Percentiles rank a stretch among this genome's conserved stretches.
phyloP scores from a whole-genome alignment of 2,888 invertebrate species.

The Drosophila picticornis region DNA sequence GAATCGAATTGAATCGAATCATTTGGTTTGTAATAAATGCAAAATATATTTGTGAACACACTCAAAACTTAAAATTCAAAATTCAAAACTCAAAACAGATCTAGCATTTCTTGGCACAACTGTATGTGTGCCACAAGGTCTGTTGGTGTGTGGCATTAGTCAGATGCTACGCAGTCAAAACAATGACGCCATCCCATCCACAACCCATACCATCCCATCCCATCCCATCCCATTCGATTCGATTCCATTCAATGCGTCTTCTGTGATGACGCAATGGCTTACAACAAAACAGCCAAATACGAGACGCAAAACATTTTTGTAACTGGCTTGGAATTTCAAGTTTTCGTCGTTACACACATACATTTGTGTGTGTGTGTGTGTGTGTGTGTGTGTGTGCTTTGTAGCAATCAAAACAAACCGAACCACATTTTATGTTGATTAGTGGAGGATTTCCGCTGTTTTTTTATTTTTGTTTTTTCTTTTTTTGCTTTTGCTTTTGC shows the following conservation, averaged over 20 bases:
- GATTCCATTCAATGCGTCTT: conserved; percentile 8
- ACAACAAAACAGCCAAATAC: conserved; percentile 16
- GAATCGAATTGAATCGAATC: not conserved
- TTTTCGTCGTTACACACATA: not conserved
- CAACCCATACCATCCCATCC: not conserved
- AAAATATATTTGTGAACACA: conserved; percentile 1
- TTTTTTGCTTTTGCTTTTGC: not conserved
- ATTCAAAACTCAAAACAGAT: not conserved
- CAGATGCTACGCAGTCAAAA: conserved; percentile 27
- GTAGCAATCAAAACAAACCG: conserved; percentile 37
- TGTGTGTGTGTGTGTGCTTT: not conserved
- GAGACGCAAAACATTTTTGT: not conserved
- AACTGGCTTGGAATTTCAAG: conserved; percentile 19
- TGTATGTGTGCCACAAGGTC: conserved; percentile 8
- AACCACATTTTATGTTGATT: conserved; percentile 51
- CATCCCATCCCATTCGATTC: not conserved
- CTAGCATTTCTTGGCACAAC: not conserved
- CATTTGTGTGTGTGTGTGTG: not conserved
- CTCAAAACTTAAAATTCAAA: conserved; percentile 1
- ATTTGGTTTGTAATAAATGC: not conserved
- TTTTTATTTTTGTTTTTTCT: not conserved
- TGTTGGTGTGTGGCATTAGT: conserved; percentile 21
- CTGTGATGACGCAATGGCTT: conserved; percentile 59
- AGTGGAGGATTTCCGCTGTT: conserved; percentile 56
- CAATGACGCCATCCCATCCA: conserved; percentile 47